Evolutionary conservation across 2,113 vertebrate species (phyloP).

Genomic region (Ochotona princeps): DNA sequence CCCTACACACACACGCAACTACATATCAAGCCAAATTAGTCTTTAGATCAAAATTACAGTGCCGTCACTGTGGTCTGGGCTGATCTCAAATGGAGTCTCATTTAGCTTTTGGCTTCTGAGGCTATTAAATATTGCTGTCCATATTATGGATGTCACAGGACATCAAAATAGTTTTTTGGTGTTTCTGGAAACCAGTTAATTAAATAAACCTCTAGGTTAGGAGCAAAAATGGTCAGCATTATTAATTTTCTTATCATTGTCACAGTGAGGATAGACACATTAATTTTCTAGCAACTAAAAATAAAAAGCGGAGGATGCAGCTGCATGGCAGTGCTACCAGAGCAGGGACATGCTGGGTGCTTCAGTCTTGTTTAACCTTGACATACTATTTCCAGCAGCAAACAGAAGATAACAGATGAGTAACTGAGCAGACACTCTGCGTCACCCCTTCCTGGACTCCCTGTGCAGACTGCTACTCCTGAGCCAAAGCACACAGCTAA

Average conservation of each 20-base stretch:
- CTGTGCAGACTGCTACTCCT: not conserved
- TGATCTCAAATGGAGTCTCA: not conserved
- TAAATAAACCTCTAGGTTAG: conserved; percentile 35
- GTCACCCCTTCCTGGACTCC: not conserved
- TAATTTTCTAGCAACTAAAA: conserved; percentile 11
- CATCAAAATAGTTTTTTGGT: not conserved
- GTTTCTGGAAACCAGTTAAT: conserved; percentile 35
- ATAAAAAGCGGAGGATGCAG: not conserved
- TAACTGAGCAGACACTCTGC: not conserved
- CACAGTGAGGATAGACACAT: not conserved
- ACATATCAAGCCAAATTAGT: not conserved
- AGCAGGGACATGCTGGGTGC: not conserved
- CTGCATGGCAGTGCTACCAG: not conserved
- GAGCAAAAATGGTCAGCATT: not conserved
- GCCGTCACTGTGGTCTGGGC: not conserved
- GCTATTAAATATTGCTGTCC: not conserved
- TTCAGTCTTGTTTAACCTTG: not conserved
- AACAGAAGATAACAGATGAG: not conserved
- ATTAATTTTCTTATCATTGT: conserved; percentile 24
- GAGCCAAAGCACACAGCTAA: not conserved
- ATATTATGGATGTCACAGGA: not conserved
- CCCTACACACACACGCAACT: not conserved
- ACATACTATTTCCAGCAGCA: not conserved
- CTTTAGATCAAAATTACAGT: not conserved
- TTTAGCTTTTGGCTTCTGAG: not conserved